Evolutionary conservation across 2,888 invertebrate genomes (phyloP), one percentile per base, ranked within the genome.

Genomic region (Drosophila atroscutellata): DNA sequence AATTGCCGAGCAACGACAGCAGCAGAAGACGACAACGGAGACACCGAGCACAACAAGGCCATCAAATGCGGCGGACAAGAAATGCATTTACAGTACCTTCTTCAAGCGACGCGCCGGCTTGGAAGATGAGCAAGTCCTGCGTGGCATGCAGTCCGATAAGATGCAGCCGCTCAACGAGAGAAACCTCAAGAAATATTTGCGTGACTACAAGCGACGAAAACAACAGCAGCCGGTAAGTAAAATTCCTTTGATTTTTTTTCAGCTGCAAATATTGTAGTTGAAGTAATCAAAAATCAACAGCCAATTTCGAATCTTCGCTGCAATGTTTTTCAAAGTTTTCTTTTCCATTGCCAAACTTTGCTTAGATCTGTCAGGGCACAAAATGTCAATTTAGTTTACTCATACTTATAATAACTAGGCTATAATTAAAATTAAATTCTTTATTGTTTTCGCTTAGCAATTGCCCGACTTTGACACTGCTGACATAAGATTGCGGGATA

Each of bases 391-490:
- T 18, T 3, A 28, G 28, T 30, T 51, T 51, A 32, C 18, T 26
- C 24, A 18, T n/a, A 52, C 15, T 20, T 34, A 32, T 8, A 24
- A 52, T 28, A 18, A n/a, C 0, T 36, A n/a, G 8, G 13, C 11
- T 37, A 13, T 18, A 39, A 15, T 30, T 42, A 56, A 28, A 39
- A 24, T 18, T 5, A 2, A 39, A 39, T 15, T 30, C 2, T 30
- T 15, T 30, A 11, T 28, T 28, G 6, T 11, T 20, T 9, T 28
- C 15, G n/a, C 26, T 96, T 13, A 96, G 95, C 94, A 95, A 85
- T 95, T 96, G 91, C 95, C 96, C 24, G 97, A 97, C 91, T 94
- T 97, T 59, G 96, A 96, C 86, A 96, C 96, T 18, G 94, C 95
- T 81, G 96, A 96, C 56, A 96, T 98, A 80, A 95, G 95, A 11